These are phyloP conservation scores for Drosophila pseudoananassae DNA, from an alignment of 1,140 invertebrate species.

Conservation along the genomic window DNA sequence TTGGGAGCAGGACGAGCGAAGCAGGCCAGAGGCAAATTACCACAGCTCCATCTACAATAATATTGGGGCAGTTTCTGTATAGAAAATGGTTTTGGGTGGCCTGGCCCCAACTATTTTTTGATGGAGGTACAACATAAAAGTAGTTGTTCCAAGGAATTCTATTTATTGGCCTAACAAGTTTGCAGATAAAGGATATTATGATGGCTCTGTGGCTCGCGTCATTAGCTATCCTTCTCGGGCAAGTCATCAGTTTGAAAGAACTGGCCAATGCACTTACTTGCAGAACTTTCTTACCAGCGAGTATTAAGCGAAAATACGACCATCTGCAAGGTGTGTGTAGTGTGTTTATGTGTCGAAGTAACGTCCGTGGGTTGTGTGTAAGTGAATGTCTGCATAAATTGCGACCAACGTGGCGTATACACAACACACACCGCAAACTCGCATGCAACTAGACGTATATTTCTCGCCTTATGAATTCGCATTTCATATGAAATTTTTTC, in stretches of 20 bases:
- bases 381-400: slow-evolving; percentile 74
- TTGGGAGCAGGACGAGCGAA: neutral
- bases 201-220: neutral
- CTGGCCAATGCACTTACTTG: slow-evolving; percentile 52
- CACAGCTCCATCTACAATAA: slow-evolving; percentile 28
- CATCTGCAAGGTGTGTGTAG: neutral
- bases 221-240: neutral
- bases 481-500: slow-evolving; percentile 76
- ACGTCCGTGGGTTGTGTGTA: slow-evolving; percentile 28
- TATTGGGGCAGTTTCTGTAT: slow-evolving; percentile 27
- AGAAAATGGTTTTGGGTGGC: slow-evolving; percentile 16
- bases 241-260: slow-evolving; percentile 18
- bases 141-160: neutral
- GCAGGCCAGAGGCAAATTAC: neutral
- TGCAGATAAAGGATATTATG: neutral
- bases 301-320: slow-evolving; percentile 35
- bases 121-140: neutral
- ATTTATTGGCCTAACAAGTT: neutral
- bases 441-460: slow-evolving; percentile 53
- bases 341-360: slow-evolving; percentile 2
- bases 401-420: slow-evolving; percentile 76
- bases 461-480: slow-evolving; percentile 81
- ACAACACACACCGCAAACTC: slow-evolving; percentile 56
- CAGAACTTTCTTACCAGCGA: slow-evolving; percentile 28
- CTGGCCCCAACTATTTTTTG: neutral